phyloP scores from a whole-genome alignment of 2,797 vertebrate species.

The Coregonus ussuriensis region DNA sequence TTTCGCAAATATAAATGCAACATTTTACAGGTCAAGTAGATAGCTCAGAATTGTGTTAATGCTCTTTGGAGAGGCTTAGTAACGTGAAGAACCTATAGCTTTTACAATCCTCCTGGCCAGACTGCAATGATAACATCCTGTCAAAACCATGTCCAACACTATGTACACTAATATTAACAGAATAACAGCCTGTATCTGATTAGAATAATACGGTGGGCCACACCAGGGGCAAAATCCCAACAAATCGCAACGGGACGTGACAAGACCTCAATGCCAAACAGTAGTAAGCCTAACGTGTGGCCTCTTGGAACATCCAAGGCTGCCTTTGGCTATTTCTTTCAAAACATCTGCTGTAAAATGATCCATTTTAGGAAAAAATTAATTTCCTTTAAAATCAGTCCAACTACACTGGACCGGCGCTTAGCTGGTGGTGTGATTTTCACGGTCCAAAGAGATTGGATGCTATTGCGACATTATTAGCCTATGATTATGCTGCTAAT shows the following conservation, averaged over 20 bases:
- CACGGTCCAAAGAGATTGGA: conserved; percentile 58
- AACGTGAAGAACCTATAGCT: not conserved
- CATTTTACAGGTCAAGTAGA: not conserved
- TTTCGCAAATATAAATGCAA: no score
- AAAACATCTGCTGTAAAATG: conserved; percentile 46
- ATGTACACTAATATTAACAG: not conserved
- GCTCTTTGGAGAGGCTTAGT: not conserved
- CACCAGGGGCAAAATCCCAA: not conserved
- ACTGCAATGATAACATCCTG: not conserved
- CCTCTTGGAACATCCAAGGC: conserved; percentile 29
- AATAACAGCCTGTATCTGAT: not conserved
- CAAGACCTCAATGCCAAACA: not conserved
- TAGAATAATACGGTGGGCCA: not conserved
- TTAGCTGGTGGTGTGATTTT: not conserved
- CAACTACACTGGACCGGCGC: not conserved
- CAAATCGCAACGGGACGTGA: not conserved
- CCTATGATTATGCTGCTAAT: conserved; percentile 45
- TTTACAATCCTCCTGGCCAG: not conserved
- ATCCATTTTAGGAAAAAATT: not conserved
- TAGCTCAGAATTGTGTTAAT: not conserved
- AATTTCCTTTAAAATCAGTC: not conserved
- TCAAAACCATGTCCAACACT: not conserved
- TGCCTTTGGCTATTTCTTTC: conserved; percentile 8
- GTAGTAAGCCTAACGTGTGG: not conserved
- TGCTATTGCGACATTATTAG: conserved; percentile 62